phyloP scores from a whole-genome alignment of 2,797 vertebrate genomes.

The Anabacerthia variegaticeps region DNA sequence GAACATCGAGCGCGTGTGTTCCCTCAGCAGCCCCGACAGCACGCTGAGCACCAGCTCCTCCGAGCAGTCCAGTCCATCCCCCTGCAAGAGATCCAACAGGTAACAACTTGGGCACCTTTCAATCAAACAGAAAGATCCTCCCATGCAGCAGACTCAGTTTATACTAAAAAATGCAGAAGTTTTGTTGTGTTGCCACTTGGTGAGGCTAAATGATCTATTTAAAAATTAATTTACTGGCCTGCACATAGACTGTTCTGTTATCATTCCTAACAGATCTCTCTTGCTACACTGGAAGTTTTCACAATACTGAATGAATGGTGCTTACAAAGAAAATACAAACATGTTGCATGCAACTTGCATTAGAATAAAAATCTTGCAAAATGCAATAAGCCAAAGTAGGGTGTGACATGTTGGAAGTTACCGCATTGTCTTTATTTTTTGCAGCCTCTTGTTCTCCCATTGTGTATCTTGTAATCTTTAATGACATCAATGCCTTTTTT shows the following conservation, averaged over 20 bases:
- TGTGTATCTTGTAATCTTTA: not conserved
- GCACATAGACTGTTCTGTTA: not conserved
- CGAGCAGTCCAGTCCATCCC: conserved; percentile 89
- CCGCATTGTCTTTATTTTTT: not conserved
- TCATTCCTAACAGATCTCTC: not conserved
- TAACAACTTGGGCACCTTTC: conserved; percentile 48
- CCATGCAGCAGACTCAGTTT: not conserved
- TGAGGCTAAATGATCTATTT: not conserved
- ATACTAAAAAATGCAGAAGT: not conserved
- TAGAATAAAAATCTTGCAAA: not conserved
- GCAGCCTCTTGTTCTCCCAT: not conserved
- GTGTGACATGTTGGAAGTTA: not conserved
- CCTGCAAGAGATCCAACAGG: conserved; percentile 95
- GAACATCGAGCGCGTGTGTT: conserved; percentile 94
- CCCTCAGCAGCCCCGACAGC: conserved; percentile 95
- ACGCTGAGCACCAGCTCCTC: conserved; percentile 96
- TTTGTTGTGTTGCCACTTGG: not conserved
- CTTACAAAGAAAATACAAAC: not conserved
- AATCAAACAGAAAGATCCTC: not conserved
- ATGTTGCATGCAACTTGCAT: not conserved
- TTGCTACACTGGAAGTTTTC: not conserved
- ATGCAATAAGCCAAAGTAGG: not conserved
- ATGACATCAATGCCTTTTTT: not conserved
- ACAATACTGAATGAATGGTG: not conserved
- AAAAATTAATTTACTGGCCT: not conserved